phyloP scores from a whole-genome alignment of 2,113 vertebrate genomes.

The Todiramphus chloris region DNA sequence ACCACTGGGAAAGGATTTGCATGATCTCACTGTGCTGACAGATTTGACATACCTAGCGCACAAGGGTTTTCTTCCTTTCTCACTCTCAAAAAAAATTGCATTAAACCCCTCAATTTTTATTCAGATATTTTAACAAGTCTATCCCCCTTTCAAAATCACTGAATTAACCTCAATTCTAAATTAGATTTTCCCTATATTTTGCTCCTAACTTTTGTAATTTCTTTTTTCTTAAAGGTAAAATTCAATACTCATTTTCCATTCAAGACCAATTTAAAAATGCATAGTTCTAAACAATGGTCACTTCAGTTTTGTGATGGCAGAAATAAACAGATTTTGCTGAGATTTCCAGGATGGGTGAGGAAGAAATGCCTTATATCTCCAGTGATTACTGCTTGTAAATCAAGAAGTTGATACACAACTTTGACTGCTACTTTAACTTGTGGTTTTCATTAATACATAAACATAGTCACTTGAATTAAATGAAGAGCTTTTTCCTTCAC shows the following conservation, averaged over 20 bases:
- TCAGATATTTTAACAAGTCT: not conserved
- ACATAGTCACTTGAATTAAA: not conserved
- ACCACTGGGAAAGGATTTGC: not conserved
- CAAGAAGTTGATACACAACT: not conserved
- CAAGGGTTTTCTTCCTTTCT: not conserved
- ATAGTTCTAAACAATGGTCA: not conserved
- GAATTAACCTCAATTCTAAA: not conserved
- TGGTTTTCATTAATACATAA: not conserved
- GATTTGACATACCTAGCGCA: not conserved
- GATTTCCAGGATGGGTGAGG: not conserved
- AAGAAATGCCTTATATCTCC: not conserved
- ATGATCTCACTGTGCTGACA: not conserved
- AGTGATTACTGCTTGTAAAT: not conserved
- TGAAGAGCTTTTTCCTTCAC: not conserved
- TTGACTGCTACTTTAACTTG: not conserved
- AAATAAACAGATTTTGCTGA: not conserved
- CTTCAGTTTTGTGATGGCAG: not conserved
- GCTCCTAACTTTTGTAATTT: not conserved
- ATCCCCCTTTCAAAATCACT: not conserved
- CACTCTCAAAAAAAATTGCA: not conserved
- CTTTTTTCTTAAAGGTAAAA: not conserved
- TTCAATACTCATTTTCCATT: not conserved
- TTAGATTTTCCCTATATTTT: not conserved
- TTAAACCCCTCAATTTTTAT: not conserved
- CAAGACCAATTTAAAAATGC: not conserved